Conservation (phyloP, 2,888 invertebrate species). For the Augochlorella aurata region DNA sequence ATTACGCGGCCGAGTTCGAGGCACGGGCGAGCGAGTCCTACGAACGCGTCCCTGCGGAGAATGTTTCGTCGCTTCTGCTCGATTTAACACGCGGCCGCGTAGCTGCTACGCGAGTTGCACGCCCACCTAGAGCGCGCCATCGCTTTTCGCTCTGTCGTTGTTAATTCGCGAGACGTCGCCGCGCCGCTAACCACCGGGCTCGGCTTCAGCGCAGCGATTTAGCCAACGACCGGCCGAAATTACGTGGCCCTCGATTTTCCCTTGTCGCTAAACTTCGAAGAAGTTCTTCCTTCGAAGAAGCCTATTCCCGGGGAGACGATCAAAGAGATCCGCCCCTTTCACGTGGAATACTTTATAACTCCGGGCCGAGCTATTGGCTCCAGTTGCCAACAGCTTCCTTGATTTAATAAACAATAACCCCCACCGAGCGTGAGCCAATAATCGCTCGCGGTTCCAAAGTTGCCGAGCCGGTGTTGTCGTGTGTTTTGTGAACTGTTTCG, state of each 20-base stretch:
- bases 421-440: not conserved
- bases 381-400: not conserved
- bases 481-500: not conserved
- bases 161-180: constrained; percentile 45
- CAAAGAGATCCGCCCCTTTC: not conserved
- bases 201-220: constrained; percentile 46
- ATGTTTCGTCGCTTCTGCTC: constrained; percentile 30
- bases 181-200: constrained; percentile 37
- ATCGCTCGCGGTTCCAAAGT: not conserved
- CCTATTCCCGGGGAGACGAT: constrained; percentile 20
- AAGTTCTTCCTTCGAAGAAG: constrained; percentile 23
- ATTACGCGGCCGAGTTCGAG: constrained; percentile 35
- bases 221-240: constrained; percentile 31
- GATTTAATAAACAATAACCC: not conserved
- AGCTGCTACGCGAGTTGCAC: not conserved
- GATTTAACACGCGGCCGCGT: constrained; percentile 28
- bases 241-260: constrained; percentile 14
- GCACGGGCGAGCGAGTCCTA: constrained; percentile 22
- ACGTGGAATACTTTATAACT: not conserved
- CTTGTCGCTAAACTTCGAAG: constrained; percentile 22
- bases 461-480: not conserved
- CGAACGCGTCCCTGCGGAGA: not conserved
- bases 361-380: not conserved
- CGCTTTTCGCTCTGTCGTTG: constrained; percentile 33
- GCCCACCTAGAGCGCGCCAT: constrained; percentile 14